Evolutionary conservation across 2,888 invertebrate species (phyloP).

Genomic region (Hypselothyrea guttata): DNA sequence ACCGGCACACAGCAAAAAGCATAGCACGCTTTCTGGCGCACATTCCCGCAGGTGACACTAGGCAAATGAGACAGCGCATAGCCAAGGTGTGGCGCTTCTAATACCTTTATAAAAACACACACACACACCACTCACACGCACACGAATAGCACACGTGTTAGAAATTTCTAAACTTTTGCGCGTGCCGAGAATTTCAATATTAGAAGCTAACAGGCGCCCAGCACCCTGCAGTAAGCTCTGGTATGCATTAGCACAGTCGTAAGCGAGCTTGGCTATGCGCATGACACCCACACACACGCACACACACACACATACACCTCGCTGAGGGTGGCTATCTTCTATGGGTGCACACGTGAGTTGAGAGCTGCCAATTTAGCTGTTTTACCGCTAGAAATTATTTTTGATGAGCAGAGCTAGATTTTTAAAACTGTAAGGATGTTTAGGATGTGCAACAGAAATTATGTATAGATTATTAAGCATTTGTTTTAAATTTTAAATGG

Average conservation of each 20-base stretch:
- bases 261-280: constrained; percentile 42
- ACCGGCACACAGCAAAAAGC: constrained; percentile 76
- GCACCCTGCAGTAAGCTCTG: constrained; percentile 40
- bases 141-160: constrained; percentile 41
- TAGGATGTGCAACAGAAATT: too few species aligned
- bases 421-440: too few species aligned
- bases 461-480: too few species aligned
- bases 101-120: constrained; percentile 31
- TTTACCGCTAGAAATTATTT: too few species aligned
- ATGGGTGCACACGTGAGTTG: background rate
- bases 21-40: constrained; percentile 40
- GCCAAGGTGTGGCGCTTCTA: constrained; percentile 52
- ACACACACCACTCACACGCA: constrained; percentile 13
- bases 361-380: constrained; percentile 5
- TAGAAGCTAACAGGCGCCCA: constrained; percentile 80
- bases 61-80: constrained; percentile 5
- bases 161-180: constrained; percentile 77
- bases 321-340: constrained; percentile 25
- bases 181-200: constrained; percentile 81
- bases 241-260: constrained; percentile 75
- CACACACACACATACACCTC: background rate
- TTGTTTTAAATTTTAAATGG: too few species aligned
- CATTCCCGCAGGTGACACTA: constrained; percentile 57
- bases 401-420: too few species aligned
- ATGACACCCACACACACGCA: constrained; percentile 40